Evolutionary conservation across 2,113 vertebrate species (phyloP).

Genomic region (Stegostoma tigrinum): DNA sequence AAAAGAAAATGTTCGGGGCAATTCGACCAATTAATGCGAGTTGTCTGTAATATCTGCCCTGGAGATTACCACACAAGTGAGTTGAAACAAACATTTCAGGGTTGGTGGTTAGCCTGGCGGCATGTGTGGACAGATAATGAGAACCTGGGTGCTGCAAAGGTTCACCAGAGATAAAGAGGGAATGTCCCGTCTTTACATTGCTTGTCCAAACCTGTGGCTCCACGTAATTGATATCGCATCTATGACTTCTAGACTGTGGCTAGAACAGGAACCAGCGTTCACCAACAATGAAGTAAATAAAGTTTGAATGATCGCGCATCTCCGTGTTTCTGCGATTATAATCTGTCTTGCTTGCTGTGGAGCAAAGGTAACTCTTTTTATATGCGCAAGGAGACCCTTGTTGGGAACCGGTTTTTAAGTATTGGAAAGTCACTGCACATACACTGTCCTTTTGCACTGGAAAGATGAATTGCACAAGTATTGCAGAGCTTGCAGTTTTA

Average conservation of each 20-base stretch:
- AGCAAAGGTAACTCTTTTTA: neutral
- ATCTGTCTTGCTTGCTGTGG: neutral
- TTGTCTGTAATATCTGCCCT: neutral
- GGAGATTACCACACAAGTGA: neutral
- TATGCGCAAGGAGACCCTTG: neutral
- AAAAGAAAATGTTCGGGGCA: neutral
- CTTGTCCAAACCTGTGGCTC: neutral
- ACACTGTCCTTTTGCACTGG: neutral
- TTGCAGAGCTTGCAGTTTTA: conserved; percentile 2
- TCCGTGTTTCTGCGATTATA: neutral
- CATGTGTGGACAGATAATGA: neutral
- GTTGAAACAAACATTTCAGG: neutral
- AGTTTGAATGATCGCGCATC: neutral
- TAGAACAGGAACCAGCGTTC: neutral
- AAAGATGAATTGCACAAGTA: conserved; percentile 25
- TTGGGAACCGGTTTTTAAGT: neutral
- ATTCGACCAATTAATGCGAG: neutral
- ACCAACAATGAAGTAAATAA: neutral
- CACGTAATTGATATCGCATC: neutral
- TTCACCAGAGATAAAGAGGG: neutral
- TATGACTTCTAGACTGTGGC: neutral
- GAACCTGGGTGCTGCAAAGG: neutral
- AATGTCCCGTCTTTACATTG: neutral
- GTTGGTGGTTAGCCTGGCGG: neutral
- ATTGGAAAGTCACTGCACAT: neutral